Conservation (phyloP, 2,797 vertebrate species). For the Chiroxiphia lanceolata region DNA sequence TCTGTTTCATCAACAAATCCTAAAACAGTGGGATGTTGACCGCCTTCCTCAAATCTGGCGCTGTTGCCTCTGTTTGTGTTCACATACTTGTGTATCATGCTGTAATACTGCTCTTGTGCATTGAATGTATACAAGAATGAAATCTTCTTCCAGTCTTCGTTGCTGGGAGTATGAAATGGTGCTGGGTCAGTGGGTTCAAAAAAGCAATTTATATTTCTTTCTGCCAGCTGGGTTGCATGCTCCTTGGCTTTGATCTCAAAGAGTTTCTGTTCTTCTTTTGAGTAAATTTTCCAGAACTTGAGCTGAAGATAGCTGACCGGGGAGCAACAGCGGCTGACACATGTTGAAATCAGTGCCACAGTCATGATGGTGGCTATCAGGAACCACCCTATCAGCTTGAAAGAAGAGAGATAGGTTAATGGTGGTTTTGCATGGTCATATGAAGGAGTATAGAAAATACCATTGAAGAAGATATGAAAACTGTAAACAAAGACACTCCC, state of each 20-base stretch:
- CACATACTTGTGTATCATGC: slow-evolving; percentile 74
- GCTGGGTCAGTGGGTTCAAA: slow-evolving; percentile 59
- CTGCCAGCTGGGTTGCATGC: slow-evolving; percentile 76
- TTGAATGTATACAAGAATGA: slow-evolving; percentile 70
- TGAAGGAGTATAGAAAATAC: background rate
- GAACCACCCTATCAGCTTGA: slow-evolving; percentile 81
- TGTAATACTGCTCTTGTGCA: slow-evolving; percentile 66
- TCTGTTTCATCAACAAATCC: slow-evolving; percentile 60
- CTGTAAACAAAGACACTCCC: background rate
- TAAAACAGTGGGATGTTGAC: background rate
- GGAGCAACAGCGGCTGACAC: slow-evolving; percentile 66
- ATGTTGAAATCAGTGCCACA: slow-evolving; percentile 47
- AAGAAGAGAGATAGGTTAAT: background rate
- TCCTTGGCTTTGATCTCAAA: slow-evolving; percentile 62
- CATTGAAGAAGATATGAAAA: background rate
- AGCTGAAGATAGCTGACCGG: slow-evolving; percentile 78
- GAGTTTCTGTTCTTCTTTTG: slow-evolving; percentile 66
- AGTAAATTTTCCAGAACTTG: slow-evolving; percentile 77
- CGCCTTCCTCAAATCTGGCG: fast-evolving
- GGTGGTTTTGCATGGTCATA: background rate
- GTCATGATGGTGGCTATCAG: slow-evolving; percentile 71
- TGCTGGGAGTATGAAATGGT: slow-evolving; percentile 53
- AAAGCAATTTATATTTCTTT: slow-evolving; percentile 77
- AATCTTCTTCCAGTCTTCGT: slow-evolving; percentile 74
- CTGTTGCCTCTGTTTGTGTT: background rate